Evolutionary conservation across 1,140 invertebrate species (phyloP).

Genomic region (Ptiloglossa arizonensis): DNA sequence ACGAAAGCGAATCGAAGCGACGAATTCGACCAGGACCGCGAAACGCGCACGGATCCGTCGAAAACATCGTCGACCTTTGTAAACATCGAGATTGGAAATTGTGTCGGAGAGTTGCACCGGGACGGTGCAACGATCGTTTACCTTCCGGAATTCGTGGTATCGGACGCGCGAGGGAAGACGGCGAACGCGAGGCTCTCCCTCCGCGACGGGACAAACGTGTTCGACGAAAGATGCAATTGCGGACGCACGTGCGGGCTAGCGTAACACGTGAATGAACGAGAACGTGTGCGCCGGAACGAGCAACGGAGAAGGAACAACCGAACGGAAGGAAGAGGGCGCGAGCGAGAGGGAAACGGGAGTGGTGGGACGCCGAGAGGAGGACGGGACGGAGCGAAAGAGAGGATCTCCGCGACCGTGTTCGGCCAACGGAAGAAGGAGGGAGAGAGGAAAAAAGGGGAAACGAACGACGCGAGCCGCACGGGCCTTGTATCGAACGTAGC

Average conservation of each 20-base stretch:
- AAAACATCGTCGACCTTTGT: too few species aligned
- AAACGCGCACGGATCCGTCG: too few species aligned
- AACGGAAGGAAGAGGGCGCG: slow-evolving; percentile 28
- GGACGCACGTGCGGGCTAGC: slow-evolving; percentile 36
- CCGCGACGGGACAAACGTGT: background rate
- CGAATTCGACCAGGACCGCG: too few species aligned
- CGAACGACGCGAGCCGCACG: slow-evolving; percentile 64
- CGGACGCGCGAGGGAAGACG: background rate
- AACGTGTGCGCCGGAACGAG: slow-evolving; percentile 26
- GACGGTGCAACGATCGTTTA: background rate
- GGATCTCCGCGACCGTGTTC: background rate
- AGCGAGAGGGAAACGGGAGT: slow-evolving; percentile 51
- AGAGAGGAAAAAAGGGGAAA: slow-evolving; percentile 40
- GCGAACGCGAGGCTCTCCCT: background rate
- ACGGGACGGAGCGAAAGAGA: background rate
- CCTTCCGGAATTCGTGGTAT: background rate
- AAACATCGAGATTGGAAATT: background rate
- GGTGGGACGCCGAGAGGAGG: background rate
- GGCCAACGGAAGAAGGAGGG: background rate
- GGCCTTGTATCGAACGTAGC: slow-evolving; percentile 75
- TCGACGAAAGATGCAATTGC: slow-evolving; percentile 17
- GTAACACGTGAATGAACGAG: slow-evolving; percentile 46
- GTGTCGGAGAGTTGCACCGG: background rate
- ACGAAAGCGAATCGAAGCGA: too few species aligned
- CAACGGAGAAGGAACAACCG: slow-evolving; percentile 17